Evolutionary conservation across 2,113 vertebrate species (phyloP).

Genomic region (Origma solitaria): DNA sequence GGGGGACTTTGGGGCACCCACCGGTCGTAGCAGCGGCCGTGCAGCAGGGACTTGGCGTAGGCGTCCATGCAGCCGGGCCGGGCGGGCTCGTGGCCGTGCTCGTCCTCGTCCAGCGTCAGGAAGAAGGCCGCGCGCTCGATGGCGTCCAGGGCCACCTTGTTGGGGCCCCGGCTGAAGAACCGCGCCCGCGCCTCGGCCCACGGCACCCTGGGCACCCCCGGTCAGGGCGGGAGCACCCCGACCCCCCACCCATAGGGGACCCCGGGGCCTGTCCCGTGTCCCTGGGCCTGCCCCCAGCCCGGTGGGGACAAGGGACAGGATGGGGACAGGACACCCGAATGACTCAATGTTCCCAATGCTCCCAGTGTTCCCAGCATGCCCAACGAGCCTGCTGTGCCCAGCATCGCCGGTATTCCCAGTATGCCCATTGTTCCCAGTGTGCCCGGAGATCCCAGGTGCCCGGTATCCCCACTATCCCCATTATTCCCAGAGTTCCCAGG

Average conservation of each 20-base stretch:
- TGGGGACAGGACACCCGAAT: neutral
- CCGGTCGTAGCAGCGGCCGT: conserved; percentile 91
- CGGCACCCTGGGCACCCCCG: conserved; percentile 30
- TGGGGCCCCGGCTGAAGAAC: conserved; percentile 81
- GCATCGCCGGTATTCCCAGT: neutral
- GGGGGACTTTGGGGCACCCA: neutral
- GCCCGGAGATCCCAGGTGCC: accelerated
- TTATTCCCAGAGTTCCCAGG: too few species aligned
- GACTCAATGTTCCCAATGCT: accelerated
- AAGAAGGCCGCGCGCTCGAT: conserved; percentile 91
- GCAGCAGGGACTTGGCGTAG: conserved; percentile 90
- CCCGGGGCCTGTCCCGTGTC: neutral
- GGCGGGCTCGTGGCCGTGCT: conserved; percentile 61
- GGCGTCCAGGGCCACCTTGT: conserved; percentile 79
- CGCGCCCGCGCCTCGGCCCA: conserved; percentile 85
- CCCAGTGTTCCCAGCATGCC: neutral
- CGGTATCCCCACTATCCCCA: accelerated
- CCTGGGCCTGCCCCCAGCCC: neutral
- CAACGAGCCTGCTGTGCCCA: too few species aligned
- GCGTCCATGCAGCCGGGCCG: conserved; percentile 73
- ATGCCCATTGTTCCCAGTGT: accelerated
- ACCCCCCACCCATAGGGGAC: too few species aligned
- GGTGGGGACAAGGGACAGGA: neutral
- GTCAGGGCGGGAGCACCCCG: neutral
- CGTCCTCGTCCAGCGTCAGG: conserved; percentile 82